Base-by-base conservation (phyloP, 2,888 invertebrate species). In the Zhengitettix transpicula region DNA sequence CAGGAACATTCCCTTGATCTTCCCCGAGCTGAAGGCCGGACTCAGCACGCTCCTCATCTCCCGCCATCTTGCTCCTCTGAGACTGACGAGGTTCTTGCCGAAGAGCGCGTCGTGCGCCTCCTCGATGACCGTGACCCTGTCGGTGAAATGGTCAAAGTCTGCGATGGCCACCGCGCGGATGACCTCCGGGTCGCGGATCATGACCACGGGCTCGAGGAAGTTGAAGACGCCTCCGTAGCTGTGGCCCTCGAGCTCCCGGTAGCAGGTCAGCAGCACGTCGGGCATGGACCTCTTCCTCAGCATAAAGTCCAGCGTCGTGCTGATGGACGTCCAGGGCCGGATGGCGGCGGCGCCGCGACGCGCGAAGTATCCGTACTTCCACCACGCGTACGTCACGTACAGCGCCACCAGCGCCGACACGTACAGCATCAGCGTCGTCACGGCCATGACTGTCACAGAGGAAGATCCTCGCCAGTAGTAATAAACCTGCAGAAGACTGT, bases 81-180 rank as follows among this genome's bases (percentile, higher is more conserved):
- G 16, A 0, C 63, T 57, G n/a, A 56, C 69, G 65, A 69, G 66
- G 47, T 59, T 68, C 15, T 62, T 64, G 8, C 64, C 67, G 15
- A 69, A 66, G 0, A 70, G 55, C 0, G 68, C 67, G 57, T 71
- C 70, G 15, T 57, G 42, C 9, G 64, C 57, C 52, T 62, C 65
- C n/a, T 68, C 64, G 28, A 28, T 7, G 9, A 56, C 56, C n/a
- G 63, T 63, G 3, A 28, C 28, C 58, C 67, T 70, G 59, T 71
- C 67, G 15, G 64, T 57, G 61, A 70, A 69, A 56, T 64, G 60
- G 42, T 67, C 67, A 56, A 68, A 68, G 55, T 66, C 63, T 58
- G 67, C 67, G 14, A 67, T 63, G 5, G 64, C 64, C 42, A 61
- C 55, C 60, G 62, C 10, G 9, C 51, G 47, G 10, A 60, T 15